These are phyloP conservation scores for Cyanoderma ruficeps DNA, from an alignment of 2,113 vertebrate genomes.

Conservation along the genomic window DNA sequence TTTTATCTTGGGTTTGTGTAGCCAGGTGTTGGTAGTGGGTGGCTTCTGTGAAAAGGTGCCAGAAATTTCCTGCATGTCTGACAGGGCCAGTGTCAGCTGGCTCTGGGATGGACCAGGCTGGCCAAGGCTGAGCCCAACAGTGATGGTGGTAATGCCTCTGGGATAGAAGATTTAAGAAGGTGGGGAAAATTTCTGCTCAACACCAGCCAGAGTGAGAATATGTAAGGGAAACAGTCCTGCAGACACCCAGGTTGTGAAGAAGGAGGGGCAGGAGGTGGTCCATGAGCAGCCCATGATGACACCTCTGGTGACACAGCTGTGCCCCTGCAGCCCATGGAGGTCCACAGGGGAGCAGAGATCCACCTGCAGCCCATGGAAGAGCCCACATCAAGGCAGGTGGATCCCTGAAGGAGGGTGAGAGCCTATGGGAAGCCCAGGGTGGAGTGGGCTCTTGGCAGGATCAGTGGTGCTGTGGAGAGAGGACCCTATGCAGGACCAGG, in stretches of 20 bases:
- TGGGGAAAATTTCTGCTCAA: not conserved
- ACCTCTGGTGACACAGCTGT: not conserved
- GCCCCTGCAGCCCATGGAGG: not conserved
- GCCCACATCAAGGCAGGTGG: not conserved
- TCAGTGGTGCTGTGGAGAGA: not conserved
- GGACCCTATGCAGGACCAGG: not conserved
- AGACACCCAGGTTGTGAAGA: not conserved
- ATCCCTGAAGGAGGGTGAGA: not conserved
- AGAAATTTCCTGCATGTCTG: not conserved
- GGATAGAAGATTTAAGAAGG: not conserved
- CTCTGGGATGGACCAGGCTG: fast-evolving
- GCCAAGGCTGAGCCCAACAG: not conserved
- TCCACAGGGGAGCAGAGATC: not conserved
- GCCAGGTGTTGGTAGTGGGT: not conserved
- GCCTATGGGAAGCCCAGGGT: not conserved
- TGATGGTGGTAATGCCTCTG: fast-evolving
- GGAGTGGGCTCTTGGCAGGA: not conserved
- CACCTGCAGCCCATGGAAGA: not conserved
- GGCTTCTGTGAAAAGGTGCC: not conserved
- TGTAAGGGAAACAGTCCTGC: not conserved
- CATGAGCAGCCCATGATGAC: not conserved
- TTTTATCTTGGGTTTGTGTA: not conserved
- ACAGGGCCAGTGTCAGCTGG: fast-evolving
- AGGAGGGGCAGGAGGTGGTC: not conserved
- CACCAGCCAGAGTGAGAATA: not conserved